Evolutionary conservation across 37 sponge, comb jelly and placozoan genomes (phyloP).

Genomic region (Ephydatia muelleri): DNA sequence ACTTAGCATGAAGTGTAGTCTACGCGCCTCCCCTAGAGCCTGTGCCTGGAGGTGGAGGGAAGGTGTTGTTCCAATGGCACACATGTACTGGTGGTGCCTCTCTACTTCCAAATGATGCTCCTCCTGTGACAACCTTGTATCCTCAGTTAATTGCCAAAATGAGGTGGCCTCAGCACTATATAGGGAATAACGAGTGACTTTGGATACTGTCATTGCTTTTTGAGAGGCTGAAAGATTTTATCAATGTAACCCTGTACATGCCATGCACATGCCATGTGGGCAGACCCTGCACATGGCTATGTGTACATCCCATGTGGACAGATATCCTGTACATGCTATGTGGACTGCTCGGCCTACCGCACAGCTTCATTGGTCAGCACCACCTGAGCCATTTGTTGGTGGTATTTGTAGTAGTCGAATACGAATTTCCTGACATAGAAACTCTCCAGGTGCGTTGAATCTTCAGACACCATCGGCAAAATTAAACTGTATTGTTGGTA

Average conservation of each 20-base stretch:
- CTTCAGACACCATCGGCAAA: not conserved
- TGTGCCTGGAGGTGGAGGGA: not conserved
- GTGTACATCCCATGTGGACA: too few relatives aligned
- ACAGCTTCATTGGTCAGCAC: conserved; percentile 33
- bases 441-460: conserved; percentile 37
- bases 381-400: conserved; percentile 45
- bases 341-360: not conserved
- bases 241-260: too few relatives aligned
- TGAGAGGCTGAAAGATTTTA: too few relatives aligned
- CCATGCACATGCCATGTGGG: too few relatives aligned
- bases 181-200: too few relatives aligned
- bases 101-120: not conserved
- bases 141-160: too few relatives aligned
- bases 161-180: too few relatives aligned
- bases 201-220: too few relatives aligned
- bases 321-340: not conserved
- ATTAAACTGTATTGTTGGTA: too few relatives aligned
- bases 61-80: not conserved
- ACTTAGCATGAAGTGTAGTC: conserved; percentile 63
- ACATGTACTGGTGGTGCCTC: too few relatives aligned
- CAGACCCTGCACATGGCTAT: not conserved
- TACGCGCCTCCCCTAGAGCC: conserved; percentile 13
- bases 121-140: not conserved
- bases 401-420: conserved; percentile 63
- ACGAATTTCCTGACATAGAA: conserved; percentile 68